Percentiles rank a stretch among this genome's conserved stretches.
Conservation (phyloP, 2,797 vertebrate species). For the Ptychadena robeensis region DNA sequence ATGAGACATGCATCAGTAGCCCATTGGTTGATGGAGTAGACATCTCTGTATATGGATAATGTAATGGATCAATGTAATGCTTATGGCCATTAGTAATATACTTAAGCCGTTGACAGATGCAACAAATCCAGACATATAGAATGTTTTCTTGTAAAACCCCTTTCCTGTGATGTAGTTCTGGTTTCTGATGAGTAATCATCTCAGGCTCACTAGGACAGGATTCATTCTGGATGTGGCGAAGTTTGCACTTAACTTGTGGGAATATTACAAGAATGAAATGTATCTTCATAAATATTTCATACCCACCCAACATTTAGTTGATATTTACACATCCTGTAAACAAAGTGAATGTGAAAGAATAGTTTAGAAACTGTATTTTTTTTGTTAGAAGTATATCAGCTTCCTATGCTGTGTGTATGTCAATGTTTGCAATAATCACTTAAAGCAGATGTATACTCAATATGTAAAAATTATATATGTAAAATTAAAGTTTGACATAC, state of each 20-base stretch:
- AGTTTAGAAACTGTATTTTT: neutral
- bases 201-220: neutral
- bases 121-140: neutral
- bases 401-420: too few relatives aligned
- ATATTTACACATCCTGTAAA: neutral
- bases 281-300: neutral
- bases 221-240: neutral
- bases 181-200: neutral
- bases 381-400: neutral
- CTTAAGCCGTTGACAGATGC: too few relatives aligned
- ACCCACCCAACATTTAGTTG: neutral
- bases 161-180: neutral
- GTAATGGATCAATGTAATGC: too few relatives aligned
- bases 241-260: slow-evolving; percentile 18
- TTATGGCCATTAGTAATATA: too few relatives aligned
- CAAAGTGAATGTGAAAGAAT: neutral
- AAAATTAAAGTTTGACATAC: too few relatives aligned
- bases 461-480: too few relatives aligned
- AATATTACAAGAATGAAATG: neutral
- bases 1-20: too few relatives aligned
- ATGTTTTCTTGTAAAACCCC: neutral
- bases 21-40: too few relatives aligned
- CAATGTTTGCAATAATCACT: too few relatives aligned
- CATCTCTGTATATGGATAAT: too few relatives aligned
- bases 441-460: too few relatives aligned